These are phyloP conservation scores for Centrocercus urophasianus DNA, from an alignment of 2,113 vertebrate species.

Conservation along the genomic window DNA sequence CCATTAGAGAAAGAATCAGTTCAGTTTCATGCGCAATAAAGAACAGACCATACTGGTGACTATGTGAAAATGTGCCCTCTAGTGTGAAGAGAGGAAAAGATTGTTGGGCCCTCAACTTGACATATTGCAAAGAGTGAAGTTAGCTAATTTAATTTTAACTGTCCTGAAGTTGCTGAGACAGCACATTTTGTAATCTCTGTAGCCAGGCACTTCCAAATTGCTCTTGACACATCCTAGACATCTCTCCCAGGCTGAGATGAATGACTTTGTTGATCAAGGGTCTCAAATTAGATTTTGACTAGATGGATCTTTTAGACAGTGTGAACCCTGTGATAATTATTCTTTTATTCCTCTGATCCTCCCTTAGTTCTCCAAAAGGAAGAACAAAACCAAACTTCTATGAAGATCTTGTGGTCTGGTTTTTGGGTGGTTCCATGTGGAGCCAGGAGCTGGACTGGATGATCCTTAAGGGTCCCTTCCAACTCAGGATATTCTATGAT, in stretches of 20 bases:
- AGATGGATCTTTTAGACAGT: not conserved
- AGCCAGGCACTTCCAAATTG: not conserved
- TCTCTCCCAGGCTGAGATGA: not conserved
- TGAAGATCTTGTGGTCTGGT: not conserved
- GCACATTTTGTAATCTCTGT: not conserved
- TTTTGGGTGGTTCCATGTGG: too few species aligned
- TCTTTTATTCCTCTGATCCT: not conserved
- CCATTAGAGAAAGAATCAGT: conserved; percentile 59
- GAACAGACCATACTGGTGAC: not conserved
- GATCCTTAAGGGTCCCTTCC: not conserved
- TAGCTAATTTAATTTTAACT: not conserved
- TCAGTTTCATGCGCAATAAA: conserved; percentile 48
- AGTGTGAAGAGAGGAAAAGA: not conserved
- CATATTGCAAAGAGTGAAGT: not conserved
- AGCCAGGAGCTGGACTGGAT: too few species aligned
- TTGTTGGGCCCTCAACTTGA: not conserved
- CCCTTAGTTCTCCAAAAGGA: not conserved
- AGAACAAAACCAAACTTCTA: not conserved
- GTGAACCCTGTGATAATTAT: not conserved
- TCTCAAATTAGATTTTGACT: not conserved
- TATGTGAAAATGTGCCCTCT: not conserved
- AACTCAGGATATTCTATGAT: too few species aligned
- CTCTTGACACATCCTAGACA: not conserved
- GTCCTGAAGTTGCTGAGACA: not conserved
- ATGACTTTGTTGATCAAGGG: not conserved